phyloP scores from a whole-genome alignment of 2,888 invertebrate species.

The Pyrgus malvae region DNA sequence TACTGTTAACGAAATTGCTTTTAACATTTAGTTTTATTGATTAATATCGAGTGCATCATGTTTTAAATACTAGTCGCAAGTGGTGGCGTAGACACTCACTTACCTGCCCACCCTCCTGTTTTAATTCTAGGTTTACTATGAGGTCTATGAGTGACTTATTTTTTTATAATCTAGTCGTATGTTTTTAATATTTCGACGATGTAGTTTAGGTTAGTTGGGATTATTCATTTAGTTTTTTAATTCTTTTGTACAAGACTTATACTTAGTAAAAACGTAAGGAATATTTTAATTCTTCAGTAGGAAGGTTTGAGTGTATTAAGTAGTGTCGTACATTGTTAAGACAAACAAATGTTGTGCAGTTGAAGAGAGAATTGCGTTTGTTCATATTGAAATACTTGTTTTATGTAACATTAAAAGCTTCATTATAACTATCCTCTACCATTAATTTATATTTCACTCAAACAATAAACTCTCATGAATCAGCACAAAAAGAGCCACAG shows the following conservation, averaged over 20 bases:
- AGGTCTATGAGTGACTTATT: constrained; percentile 30
- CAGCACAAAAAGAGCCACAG: no score
- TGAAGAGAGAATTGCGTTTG: neutral
- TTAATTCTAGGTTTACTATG: constrained; percentile 37
- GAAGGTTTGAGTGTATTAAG: neutral
- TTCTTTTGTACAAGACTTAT: neutral
- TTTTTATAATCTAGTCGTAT: constrained; percentile 35
- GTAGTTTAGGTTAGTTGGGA: constrained; percentile 17
- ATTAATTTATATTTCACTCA: no score
- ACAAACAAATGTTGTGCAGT: neutral
- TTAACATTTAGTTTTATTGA: no score
- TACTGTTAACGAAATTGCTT: no score
- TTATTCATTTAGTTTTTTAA: constrained; percentile 1
- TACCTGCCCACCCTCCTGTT: constrained; percentile 63
- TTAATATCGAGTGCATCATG: constrained; percentile 5
- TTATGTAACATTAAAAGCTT: no score
- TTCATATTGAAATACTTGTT: no score
- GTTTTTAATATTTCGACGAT: constrained; percentile 20
- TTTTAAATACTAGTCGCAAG: constrained; percentile 11
- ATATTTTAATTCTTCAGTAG: neutral
- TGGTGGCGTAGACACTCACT: constrained; percentile 35
- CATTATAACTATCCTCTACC: no score
- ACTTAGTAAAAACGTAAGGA: neutral
- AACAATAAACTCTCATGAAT: no score
- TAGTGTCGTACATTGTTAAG: neutral